These are phyloP conservation scores for Cossypha caffra DNA, from an alignment of 2,797 vertebrate species.

Conservation along the genomic window DNA sequence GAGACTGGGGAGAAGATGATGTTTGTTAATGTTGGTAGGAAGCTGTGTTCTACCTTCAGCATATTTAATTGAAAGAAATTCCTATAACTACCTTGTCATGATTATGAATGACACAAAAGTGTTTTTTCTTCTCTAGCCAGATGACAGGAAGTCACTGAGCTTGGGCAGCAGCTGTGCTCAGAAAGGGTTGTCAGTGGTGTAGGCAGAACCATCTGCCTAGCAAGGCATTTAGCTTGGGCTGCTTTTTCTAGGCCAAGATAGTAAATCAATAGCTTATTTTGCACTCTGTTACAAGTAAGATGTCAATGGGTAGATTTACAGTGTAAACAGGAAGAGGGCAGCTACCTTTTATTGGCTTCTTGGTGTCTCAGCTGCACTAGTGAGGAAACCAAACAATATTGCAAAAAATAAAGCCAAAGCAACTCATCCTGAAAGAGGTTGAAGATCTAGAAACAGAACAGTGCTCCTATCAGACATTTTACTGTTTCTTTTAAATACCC, in stretches of 20 bases:
- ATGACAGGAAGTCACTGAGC: slow-evolving; percentile 42
- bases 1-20: neutral
- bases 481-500: neutral
- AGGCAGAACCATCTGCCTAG: slow-evolving; percentile 57
- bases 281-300: neutral
- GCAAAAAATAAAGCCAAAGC: neutral
- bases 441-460: neutral
- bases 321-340: slow-evolving; percentile 26
- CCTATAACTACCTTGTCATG: neutral
- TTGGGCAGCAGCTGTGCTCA: slow-evolving; percentile 37
- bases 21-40: neutral
- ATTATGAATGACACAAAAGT: neutral
- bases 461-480: neutral
- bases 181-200: slow-evolving; percentile 17
- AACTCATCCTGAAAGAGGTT: neutral
- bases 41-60: neutral
- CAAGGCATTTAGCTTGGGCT: slow-evolving; percentile 6
- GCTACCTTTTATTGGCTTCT: neutral
- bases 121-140: neutral
- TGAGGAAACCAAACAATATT: neutral
- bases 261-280: slow-evolving; percentile 24
- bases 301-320: neutral
- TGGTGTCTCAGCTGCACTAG: neutral
- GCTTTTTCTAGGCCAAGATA: slow-evolving; percentile 6
- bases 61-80: neutral